Base-by-base conservation (phyloP, 2,113 vertebrate species). In the Xiphophorus couchianus region DNA sequence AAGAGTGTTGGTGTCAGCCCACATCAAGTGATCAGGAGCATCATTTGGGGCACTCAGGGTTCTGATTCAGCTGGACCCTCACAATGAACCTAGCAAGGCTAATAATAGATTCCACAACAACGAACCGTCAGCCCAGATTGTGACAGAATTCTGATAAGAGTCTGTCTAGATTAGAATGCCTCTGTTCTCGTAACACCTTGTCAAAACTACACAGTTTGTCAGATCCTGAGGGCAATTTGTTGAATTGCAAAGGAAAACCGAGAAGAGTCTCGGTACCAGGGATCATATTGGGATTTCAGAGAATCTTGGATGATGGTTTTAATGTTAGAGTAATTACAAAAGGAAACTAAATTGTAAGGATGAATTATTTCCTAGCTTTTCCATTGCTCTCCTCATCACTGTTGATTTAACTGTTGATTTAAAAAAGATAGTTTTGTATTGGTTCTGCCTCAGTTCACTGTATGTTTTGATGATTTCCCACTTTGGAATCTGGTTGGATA, bases 41-140 rank as follows among this genome's bases (percentile, higher is more conserved):
- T 77, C 61, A 19, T 54, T 9, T 67, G 74, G 35, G 9, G 17
- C 62, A 74, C 10, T 42, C 11, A 15, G 71, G 54, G 69, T 74
- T 60, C 61, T 37, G 22, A 48, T 78, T 82, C 58, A 79, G 75
- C 69, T 15, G 2, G 51, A 44, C 60, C 58, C 22, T 37, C n/a
- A 30, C 31, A 3, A 77, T 67, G 78, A 64, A 78, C 15, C 76
- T 70, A 42, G 62, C 27, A 62, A 58, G 44, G 72, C 87, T 87
- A 90, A 91, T 77, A 92, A 92, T 92, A 93, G 84, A 69, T 61
- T 48, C 48, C 25, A 42, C 81, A 75, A 88, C 80, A 91, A 88
- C 87, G 80, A 86, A 82, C 84, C 90, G 89, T 89, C 86, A 91
- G 75, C 84, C 69, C 71, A 77, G 73, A 89, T 89, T 77, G 84